Percentiles rank a stretch among this genome's conserved stretches.
Conservation (phyloP, 64 coral and sea anemone genomes). For the Montipora foliosa region DNA sequence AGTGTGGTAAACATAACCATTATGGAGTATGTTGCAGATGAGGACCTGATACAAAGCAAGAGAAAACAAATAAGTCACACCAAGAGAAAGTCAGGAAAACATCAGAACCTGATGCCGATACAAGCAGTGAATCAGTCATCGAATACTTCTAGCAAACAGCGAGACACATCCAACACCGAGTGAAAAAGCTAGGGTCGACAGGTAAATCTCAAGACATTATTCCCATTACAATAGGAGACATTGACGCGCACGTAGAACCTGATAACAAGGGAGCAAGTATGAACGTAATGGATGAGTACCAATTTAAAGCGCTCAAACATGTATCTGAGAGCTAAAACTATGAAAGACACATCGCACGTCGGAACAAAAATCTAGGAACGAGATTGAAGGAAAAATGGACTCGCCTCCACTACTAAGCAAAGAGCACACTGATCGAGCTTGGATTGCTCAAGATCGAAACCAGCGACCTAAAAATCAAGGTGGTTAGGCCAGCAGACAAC, state of each 20-base stretch:
- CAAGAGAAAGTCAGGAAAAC: too few relatives aligned
- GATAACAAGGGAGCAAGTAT: conserved; percentile 34
- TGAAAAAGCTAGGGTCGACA: conserved; percentile 15
- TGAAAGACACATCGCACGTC: not conserved
- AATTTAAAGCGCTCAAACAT: not conserved
- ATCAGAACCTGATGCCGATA: not conserved
- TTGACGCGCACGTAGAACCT: conserved; percentile 35
- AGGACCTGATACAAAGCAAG: too few relatives aligned
- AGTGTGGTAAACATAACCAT: too few relatives aligned
- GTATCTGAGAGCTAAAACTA: not conserved
- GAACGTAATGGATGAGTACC: too few relatives aligned
- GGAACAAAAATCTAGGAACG: conserved; percentile 70
- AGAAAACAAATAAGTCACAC: too few relatives aligned
- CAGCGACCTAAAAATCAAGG: conserved; percentile 18
- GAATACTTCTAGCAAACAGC: conserved; percentile 32
- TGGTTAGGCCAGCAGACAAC: not conserved
- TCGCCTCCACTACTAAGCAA: not conserved
- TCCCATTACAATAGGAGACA: conserved; percentile 42
- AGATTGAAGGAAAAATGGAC: conserved; percentile 66
- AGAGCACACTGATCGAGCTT: too few relatives aligned
- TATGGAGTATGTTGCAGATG: too few relatives aligned
- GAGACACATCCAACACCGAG: not conserved
- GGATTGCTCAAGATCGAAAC: too few relatives aligned
- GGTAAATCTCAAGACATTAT: conserved; percentile 4
- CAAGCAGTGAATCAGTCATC: not conserved